Percentiles rank a stretch among this genome's conserved stretches.
These are phyloP conservation scores for Xylota sylvarum DNA, from an alignment of 2,888 invertebrate species.

Conservation along the genomic window DNA sequence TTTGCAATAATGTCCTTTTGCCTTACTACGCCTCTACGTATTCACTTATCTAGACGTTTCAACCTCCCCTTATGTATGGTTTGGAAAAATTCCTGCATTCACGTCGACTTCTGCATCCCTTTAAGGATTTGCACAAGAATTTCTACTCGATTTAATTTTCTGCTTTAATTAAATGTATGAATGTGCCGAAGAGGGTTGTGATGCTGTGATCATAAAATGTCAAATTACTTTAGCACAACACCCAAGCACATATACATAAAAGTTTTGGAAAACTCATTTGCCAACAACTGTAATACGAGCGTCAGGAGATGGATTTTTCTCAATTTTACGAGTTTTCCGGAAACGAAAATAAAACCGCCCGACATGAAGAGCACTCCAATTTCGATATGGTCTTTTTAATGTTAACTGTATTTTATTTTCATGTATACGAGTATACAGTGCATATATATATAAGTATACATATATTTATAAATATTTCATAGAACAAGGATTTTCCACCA, in stretches of 20 bases:
- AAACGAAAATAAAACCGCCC: conserved; percentile 66
- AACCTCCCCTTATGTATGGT: not conserved
- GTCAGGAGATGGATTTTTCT: conserved; percentile 65
- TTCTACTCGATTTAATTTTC: conserved; percentile 36
- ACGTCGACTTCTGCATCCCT: not conserved
- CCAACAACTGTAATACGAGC: conserved; percentile 56
- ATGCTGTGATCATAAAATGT: conserved; percentile 39
- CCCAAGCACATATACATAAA: conserved; percentile 48
- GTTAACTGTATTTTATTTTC: conserved; percentile 63
- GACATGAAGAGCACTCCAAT: conserved; percentile 63
- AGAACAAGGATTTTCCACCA: conserved; percentile 67
- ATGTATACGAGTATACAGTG: too few relatives aligned
- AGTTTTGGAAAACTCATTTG: conserved; percentile 72
- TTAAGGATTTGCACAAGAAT: conserved; percentile 7
- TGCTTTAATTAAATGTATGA: conserved; percentile 26
- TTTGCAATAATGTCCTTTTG: too few relatives aligned
- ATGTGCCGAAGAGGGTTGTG: conserved; percentile 38
- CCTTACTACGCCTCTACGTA: too few relatives aligned
- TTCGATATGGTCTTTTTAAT: conserved; percentile 59
- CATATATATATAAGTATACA: conserved; percentile 55
- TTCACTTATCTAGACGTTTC: not conserved
- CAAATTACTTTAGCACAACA: conserved; percentile 62
- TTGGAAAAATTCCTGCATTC: not conserved
- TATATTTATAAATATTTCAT: conserved; percentile 79
- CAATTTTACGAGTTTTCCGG: conserved; percentile 72